These are phyloP conservation scores for Drosophila phalerata DNA, from an alignment of 2,888 invertebrate species.

Conservation along the genomic window DNA sequence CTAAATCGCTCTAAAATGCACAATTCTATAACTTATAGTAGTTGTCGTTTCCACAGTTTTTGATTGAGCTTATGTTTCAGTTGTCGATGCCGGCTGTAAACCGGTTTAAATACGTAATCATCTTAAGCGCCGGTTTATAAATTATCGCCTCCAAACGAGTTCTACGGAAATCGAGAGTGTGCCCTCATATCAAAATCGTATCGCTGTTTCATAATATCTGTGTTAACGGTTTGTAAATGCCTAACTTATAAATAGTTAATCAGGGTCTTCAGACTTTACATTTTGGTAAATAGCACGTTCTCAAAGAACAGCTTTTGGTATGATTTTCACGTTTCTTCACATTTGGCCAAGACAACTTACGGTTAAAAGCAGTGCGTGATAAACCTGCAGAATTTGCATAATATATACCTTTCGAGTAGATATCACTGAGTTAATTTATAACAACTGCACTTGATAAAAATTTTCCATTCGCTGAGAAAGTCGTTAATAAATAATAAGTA, in stretches of 20 bases:
- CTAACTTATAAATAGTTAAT: constrained; percentile 1
- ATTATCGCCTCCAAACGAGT: constrained; percentile 48
- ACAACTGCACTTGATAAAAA: constrained; percentile 33
- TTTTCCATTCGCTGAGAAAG: constrained; percentile 1
- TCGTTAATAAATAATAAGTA: neutral
- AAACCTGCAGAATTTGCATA: constrained; percentile 51
- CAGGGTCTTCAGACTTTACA: constrained; percentile 12
- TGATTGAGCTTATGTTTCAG: neutral
- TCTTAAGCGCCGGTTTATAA: constrained; percentile 29
- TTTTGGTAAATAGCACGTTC: constrained; percentile 17
- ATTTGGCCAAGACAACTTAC: constrained; percentile 33
- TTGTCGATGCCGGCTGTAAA: constrained; percentile 33
- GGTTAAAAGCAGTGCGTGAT: constrained; percentile 47
- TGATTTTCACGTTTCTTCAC: constrained; percentile 42
- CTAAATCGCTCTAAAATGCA: constrained; percentile 22
- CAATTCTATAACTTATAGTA: constrained; percentile 9
- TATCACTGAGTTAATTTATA: constrained; percentile 9
- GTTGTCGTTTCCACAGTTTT: constrained; percentile 11
- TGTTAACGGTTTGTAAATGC: constrained; percentile 52
- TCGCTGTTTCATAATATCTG: constrained; percentile 48
- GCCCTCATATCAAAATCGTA: constrained; percentile 19
- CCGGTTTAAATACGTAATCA: constrained; percentile 60
- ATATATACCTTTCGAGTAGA: constrained; percentile 11
- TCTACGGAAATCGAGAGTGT: constrained; percentile 69
- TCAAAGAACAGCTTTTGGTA: constrained; percentile 11